These are phyloP conservation scores for Papilio dardanus DNA, from an alignment of 1,140 invertebrate species.

Conservation along the genomic window DNA sequence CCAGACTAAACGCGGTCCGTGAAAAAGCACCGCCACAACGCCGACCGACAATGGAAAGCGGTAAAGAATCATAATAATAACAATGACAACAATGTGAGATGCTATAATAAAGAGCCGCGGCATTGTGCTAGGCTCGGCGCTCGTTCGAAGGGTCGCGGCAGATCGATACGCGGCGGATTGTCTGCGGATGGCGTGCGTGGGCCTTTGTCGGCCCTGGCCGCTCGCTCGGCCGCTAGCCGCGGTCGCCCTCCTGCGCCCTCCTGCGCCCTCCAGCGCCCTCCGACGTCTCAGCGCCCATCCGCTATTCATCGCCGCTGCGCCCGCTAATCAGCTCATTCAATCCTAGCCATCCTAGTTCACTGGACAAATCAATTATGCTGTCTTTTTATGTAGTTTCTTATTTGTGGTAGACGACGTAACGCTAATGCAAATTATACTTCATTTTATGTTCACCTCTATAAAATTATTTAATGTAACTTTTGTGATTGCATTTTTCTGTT, in stretches of 20 bases:
- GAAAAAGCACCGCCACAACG: constrained; percentile 81
- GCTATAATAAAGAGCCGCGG: constrained; percentile 81
- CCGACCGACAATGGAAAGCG: constrained; percentile 81
- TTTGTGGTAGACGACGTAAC: not conserved
- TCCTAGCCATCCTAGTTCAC: constrained; percentile 47
- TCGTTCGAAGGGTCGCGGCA: constrained; percentile 77
- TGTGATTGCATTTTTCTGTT: not conserved
- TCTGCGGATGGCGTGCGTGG: constrained; percentile 74
- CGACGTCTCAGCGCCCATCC: not conserved
- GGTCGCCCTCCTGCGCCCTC: not conserved
- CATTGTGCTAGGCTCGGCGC: constrained; percentile 76
- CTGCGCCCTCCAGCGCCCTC: constrained; percentile 7
- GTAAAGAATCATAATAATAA: constrained; percentile 83
- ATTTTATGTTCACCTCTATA: not conserved
- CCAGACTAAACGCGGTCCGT: constrained; percentile 80
- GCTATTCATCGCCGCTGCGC: constrained; percentile 39
- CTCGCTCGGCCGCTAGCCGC: not conserved
- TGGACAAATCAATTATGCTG: constrained; percentile 29
- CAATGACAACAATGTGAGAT: constrained; percentile 83
- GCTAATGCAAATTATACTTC: not conserved
- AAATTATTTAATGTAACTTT: not conserved
- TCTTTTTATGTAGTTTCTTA: not conserved
- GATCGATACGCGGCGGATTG: constrained; percentile 79
- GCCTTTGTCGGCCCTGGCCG: constrained; percentile 60
- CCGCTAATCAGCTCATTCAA: constrained; percentile 71